Evolutionary conservation across 2,888 invertebrate species (phyloP).

Genomic region (Chymomyza caudatula): DNA sequence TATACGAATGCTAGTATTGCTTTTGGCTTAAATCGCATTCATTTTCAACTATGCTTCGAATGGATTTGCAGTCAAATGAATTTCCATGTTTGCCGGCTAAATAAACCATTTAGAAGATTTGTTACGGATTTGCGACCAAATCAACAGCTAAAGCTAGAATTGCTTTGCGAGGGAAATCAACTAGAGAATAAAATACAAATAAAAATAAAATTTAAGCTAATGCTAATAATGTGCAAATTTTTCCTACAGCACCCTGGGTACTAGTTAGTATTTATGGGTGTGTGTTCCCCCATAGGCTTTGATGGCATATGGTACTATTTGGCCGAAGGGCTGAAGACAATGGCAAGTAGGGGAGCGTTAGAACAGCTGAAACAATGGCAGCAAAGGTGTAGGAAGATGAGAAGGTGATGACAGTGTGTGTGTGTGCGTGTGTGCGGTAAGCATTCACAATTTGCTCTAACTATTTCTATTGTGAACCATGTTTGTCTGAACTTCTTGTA

Average conservation of each 20-base stretch:
- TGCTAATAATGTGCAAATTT: conserved; percentile 64
- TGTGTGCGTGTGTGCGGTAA: neutral
- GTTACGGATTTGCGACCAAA: conserved; percentile 58
- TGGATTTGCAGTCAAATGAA: conserved; percentile 43
- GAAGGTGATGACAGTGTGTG: neutral
- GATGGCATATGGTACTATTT: conserved; percentile 9
- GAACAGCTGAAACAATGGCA: neutral
- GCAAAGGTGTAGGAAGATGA: neutral
- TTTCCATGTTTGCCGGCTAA: conserved; percentile 47
- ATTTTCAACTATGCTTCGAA: neutral
- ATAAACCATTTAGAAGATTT: conserved; percentile 60
- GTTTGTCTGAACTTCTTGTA: conserved; percentile 15
- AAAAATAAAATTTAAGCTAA: conserved; percentile 52
- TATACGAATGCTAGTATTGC: too few species aligned
- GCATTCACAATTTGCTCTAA: neutral
- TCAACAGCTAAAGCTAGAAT: conserved; percentile 10
- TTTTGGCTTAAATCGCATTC: neutral
- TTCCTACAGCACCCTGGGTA: conserved; percentile 34
- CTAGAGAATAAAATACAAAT: conserved; percentile 8
- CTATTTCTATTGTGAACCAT: neutral
- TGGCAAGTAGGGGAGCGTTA: neutral
- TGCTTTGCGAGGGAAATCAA: neutral
- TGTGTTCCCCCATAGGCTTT: conserved; percentile 28
- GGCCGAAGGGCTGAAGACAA: conserved; percentile 24
- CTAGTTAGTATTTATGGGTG: conserved; percentile 38